These are phyloP conservation scores for Seriola quinqueradiata DNA, from an alignment of 2,113 vertebrate genomes.

Conservation along the genomic window DNA sequence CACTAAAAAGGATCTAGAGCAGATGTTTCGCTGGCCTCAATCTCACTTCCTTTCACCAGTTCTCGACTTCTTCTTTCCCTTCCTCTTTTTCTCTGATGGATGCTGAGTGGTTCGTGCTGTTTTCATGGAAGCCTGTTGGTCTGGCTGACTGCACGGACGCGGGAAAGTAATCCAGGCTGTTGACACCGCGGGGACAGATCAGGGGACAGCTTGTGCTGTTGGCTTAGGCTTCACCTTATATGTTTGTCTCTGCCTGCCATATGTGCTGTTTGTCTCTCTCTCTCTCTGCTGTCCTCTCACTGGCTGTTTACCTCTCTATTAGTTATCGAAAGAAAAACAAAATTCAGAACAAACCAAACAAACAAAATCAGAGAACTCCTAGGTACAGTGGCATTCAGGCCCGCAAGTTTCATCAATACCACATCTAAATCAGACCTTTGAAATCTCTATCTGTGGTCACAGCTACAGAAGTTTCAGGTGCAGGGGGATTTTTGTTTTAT, in stretches of 20 bases:
- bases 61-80: conserved; percentile 84
- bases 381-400: background rate
- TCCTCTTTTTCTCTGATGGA: conserved; percentile 78
- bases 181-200: conserved; percentile 37
- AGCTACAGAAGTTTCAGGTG: conserved; percentile 39
- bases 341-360: too few species aligned
- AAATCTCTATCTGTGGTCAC: conserved; percentile 39
- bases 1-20: conserved; percentile 77
- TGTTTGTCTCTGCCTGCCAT: conserved; percentile 61
- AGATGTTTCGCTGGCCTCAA: conserved; percentile 81
- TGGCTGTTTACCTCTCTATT: conserved; percentile 31
- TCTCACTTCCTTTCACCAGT: conserved; percentile 84
- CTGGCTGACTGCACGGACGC: conserved; percentile 26
- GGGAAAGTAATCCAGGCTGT: conserved; percentile 54
- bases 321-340: conserved; percentile 20
- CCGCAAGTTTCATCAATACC: background rate
- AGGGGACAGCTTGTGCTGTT: conserved; percentile 55
- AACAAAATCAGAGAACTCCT: background rate
- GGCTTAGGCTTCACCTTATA: conserved; percentile 35
- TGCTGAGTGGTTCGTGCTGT: conserved; percentile 62
- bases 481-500: conserved; percentile 30
- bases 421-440: conserved; percentile 20
- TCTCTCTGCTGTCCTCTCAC: background rate
- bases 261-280: conserved; percentile 41
- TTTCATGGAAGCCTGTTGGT: conserved; percentile 60